Percentiles rank a stretch among this genome's conserved stretches.
Evolutionary conservation across 2,888 invertebrate species (phyloP).

Genomic region (Himalopsyche japonica): DNA sequence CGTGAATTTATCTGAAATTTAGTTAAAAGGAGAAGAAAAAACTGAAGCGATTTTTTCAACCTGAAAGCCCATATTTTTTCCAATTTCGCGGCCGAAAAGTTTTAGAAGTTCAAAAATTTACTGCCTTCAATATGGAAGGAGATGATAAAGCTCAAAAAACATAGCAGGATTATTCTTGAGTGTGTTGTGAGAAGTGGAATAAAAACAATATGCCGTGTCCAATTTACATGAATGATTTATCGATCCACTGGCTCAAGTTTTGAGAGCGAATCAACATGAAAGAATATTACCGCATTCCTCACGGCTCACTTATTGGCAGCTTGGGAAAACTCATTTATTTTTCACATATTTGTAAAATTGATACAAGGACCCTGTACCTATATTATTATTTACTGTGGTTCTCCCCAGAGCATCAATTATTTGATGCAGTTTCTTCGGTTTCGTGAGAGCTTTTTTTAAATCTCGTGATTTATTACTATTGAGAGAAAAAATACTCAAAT

Average conservation of each 20-base stretch:
- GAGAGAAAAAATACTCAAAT: too few species aligned
- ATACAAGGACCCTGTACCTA: neutral
- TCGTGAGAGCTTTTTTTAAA: neutral
- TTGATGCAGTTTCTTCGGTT: neutral
- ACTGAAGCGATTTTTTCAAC: too few species aligned
- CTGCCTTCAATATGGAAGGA: neutral
- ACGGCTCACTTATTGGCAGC: neutral
- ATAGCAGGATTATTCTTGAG: neutral
- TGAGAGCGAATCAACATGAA: slow-evolving; percentile 28
- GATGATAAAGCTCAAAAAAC: neutral
- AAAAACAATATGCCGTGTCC: slow-evolving; percentile 16
- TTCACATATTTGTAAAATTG: neutral
- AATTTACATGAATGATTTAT: slow-evolving; percentile 32
- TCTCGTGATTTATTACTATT: too few species aligned
- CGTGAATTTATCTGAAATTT: too few species aligned
- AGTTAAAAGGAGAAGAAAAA: too few species aligned
- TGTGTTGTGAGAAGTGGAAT: neutral
- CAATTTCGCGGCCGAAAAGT: neutral
- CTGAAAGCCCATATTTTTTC: too few species aligned
- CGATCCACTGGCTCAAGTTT: neutral
- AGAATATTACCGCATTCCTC: slow-evolving; percentile 21
- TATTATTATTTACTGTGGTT: neutral
- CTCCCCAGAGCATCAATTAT: neutral
- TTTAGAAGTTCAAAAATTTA: neutral
- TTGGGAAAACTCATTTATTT: neutral